Percentiles rank a stretch among this genome's conserved stretches.
phyloP scores from a whole-genome alignment of 2,888 invertebrate species.

The Acleris cristana region DNA sequence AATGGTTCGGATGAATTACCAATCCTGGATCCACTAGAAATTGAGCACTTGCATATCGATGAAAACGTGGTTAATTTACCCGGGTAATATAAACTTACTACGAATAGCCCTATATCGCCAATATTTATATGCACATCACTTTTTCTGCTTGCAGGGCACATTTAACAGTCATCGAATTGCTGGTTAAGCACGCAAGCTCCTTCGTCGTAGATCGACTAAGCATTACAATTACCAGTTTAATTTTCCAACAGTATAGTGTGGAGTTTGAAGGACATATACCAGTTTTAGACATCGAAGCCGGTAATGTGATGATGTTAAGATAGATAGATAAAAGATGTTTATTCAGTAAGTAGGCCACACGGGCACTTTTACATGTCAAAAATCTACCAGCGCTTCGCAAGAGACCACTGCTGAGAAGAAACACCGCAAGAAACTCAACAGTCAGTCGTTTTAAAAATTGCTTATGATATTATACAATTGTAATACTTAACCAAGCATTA shows the following conservation, averaged over 20 bases:
- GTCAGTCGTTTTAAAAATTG: no score
- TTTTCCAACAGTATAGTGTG: slow-evolving; percentile 46
- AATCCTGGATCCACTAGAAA: slow-evolving; percentile 58
- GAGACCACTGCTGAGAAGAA: no score
- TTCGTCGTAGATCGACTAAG: slow-evolving; percentile 54
- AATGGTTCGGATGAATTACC: slow-evolving; percentile 59
- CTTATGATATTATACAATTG: no score
- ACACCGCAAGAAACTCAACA: no score
- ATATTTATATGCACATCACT: no score
- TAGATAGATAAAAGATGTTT: no score
- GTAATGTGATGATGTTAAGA: slow-evolving; percentile 41
- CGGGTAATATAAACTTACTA: slow-evolving; percentile 47
- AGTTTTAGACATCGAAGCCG: slow-evolving; percentile 46
- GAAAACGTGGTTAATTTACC: slow-evolving; percentile 53
- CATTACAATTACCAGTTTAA: slow-evolving; percentile 38
- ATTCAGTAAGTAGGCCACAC: no score
- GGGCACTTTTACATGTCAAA: no score
- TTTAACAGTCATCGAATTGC: slow-evolving; percentile 41
- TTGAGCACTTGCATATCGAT: slow-evolving; percentile 50
- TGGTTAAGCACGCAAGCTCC: slow-evolving; percentile 50
- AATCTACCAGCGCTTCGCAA: no score
- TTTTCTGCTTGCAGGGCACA: slow-evolving; percentile 45
- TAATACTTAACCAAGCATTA: no score
- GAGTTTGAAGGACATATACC: slow-evolving; percentile 53
- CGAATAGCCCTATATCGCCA: no score